Base-by-base conservation (phyloP, 2,797 vertebrate genomes). In the Acrossocheilus wenchowensis region DNA sequence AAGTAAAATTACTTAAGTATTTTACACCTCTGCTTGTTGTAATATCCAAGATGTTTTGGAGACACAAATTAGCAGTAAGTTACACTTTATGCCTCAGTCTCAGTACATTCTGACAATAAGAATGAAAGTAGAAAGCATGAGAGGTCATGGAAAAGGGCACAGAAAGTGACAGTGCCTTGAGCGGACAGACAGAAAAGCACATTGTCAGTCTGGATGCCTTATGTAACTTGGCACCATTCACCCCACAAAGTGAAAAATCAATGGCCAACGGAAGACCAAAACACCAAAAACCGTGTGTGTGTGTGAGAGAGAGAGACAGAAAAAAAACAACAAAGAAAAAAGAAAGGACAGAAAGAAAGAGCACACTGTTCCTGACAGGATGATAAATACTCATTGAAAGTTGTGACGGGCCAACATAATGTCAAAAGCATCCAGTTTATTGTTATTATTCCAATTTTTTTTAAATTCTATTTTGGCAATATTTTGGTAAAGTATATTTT, bases 101-200 rank as follows among this genome's bases (percentile, higher is more conserved):
- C 36, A 60, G 69, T 74, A 52, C 21, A 83, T 30, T 74, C 41
- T 78, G 26, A 36, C 36, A 78, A 50, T 74, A 79, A 52, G 75
- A 78, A 74, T 45, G 43, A 48, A 62, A 85, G 64, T 41, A 80
- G 71, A 57, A 48, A 66, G 48, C 64, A 75, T 54, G 64, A 68
- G 6, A 81, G 78, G 78, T 68, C 85, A 86, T 41, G 34, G 17
- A 81, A 75, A 54, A 74, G 45, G 74, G 64, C 62, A 85, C 62
- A 64, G 85, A 84, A 66, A 84, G 54, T 79, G 80, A 83, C 81
- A 83, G 52, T 82, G 83, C 82, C 86, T 89, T 71, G 87, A 82
- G 81, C 83, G 34, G 80, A 83, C 78, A 84, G 86, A 89, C 83
- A 90, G 80, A 86, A 89, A 87, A 87, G 78, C 71, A 86, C 88